Evolutionary conservation across 1,140 invertebrate genomes (phyloP).

Genomic region (Spodoptera litura): DNA sequence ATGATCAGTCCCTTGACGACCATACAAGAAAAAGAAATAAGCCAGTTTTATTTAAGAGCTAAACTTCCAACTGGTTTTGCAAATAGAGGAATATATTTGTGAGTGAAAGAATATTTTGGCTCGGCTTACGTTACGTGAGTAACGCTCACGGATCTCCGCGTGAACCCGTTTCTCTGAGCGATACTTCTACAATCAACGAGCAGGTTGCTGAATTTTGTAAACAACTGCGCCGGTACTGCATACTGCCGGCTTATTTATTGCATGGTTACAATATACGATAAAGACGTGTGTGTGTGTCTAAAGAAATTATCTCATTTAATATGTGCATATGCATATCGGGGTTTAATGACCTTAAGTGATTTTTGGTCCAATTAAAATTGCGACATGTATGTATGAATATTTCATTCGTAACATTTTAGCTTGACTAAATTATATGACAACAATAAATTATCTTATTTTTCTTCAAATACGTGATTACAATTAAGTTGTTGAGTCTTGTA

Average conservation of each 20-base stretch:
- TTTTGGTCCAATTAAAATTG: too few relatives aligned
- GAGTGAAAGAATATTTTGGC: neutral
- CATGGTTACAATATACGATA: neutral
- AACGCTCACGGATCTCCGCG: conserved; percentile 17
- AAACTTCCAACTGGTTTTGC: conserved; percentile 29
- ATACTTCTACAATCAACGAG: neutral
- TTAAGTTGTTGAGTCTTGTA: too few relatives aligned
- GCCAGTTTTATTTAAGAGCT: conserved; percentile 37
- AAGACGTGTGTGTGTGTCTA: too few relatives aligned
- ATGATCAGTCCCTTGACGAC: conserved; percentile 32
- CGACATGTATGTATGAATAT: too few relatives aligned
- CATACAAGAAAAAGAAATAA: conserved; percentile 24
- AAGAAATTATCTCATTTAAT: too few relatives aligned
- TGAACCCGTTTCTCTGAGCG: conserved; percentile 10
- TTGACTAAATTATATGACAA: too few relatives aligned
- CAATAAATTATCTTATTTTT: too few relatives aligned
- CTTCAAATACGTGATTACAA: too few relatives aligned
- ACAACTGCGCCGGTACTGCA: neutral
- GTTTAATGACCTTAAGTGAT: too few relatives aligned
- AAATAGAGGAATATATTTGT: conserved; percentile 20
- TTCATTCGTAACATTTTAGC: too few relatives aligned
- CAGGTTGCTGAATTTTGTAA: neutral
- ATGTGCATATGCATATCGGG: too few relatives aligned
- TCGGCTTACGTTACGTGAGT: neutral
- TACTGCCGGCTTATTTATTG: neutral